phyloP scores from a whole-genome alignment of 1,140 invertebrate genomes.

The Andricus grossulariae region DNA sequence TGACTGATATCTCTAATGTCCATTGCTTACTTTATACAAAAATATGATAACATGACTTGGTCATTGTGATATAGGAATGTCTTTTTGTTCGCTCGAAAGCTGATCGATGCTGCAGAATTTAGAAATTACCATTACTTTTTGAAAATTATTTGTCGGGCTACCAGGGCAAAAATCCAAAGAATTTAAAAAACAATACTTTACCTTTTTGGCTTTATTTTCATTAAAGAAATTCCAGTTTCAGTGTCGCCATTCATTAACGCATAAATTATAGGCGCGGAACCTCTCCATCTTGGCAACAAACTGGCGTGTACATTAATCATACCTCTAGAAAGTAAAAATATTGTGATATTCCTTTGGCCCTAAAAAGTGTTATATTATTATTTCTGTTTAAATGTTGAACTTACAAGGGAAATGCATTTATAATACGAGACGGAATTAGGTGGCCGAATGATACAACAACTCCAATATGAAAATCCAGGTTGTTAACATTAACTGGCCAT shows the following conservation, averaged over 20 bases:
- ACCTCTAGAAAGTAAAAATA: conserved; percentile 80
- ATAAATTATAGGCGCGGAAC: conserved; percentile 91
- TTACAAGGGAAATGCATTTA: conserved; percentile 81
- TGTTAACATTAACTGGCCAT: conserved; percentile 76
- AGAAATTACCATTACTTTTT: too few relatives aligned
- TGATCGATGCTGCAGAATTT: too few relatives aligned
- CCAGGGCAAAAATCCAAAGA: background rate
- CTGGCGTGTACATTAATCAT: conserved; percentile 95
- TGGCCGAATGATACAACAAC: conserved; percentile 85
- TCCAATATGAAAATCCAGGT: conserved; percentile 79
- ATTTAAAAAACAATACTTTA: conserved; percentile 61
- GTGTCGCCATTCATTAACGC: conserved; percentile 89
- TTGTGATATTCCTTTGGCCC: conserved; percentile 28
- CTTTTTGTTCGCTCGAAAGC: too few relatives aligned
- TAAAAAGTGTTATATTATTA: conserved; percentile 12
- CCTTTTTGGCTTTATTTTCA: conserved; percentile 90
- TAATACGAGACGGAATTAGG: conserved; percentile 80
- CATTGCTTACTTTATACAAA: too few relatives aligned
- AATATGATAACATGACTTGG: too few relatives aligned
- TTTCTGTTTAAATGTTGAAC: conserved; percentile 50
- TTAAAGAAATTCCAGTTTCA: conserved; percentile 90
- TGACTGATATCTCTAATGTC: too few relatives aligned
- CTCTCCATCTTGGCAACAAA: conserved; percentile 93
- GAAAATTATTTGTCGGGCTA: background rate
- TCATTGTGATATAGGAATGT: too few relatives aligned